These are phyloP conservation scores for Nymphalis urticae DNA, from an alignment of 2,888 invertebrate species.

Conservation along the genomic window DNA sequence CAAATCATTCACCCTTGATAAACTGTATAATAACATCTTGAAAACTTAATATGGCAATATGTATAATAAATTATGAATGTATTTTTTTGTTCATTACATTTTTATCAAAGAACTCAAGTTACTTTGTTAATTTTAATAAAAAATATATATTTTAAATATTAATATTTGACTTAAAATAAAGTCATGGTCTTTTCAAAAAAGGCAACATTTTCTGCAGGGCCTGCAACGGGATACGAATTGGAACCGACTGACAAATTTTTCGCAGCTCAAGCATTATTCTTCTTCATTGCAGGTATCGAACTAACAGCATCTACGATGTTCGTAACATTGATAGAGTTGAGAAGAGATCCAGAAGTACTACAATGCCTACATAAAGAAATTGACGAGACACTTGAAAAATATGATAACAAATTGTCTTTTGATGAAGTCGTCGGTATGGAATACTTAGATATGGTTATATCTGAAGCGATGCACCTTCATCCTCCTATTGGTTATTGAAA, in stretches of 20 bases:
- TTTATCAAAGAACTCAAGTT: too few species aligned
- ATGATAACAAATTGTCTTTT: conserved; percentile 48
- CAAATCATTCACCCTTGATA: too few species aligned
- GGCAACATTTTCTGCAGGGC: too few species aligned
- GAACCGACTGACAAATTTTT: conserved; percentile 25
- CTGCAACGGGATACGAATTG: too few species aligned
- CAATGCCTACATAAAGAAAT: conserved; percentile 57
- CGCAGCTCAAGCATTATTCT: conserved; percentile 63
- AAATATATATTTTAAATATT: too few species aligned
- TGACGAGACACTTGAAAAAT: conserved; percentile 47
- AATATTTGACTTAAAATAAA: too few species aligned
- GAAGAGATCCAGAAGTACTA: conserved; percentile 53
- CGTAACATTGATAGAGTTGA: conserved; percentile 54
- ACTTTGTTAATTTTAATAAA: too few species aligned
- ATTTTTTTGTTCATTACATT: too few species aligned
- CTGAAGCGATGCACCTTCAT: conserved; percentile 53
- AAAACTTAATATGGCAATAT: too few species aligned
- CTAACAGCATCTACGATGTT: conserved; percentile 57
- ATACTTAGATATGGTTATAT: conserved; percentile 57
- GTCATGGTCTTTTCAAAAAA: too few species aligned
- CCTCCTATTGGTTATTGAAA: conserved; percentile 54
- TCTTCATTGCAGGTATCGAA: conserved; percentile 64
- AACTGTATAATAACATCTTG: too few species aligned
- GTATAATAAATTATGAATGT: too few species aligned
- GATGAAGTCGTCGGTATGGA: conserved; percentile 53